phyloP scores from a whole-genome alignment of 2,113 vertebrate genomes.

The Aldabrachelys gigantea region DNA sequence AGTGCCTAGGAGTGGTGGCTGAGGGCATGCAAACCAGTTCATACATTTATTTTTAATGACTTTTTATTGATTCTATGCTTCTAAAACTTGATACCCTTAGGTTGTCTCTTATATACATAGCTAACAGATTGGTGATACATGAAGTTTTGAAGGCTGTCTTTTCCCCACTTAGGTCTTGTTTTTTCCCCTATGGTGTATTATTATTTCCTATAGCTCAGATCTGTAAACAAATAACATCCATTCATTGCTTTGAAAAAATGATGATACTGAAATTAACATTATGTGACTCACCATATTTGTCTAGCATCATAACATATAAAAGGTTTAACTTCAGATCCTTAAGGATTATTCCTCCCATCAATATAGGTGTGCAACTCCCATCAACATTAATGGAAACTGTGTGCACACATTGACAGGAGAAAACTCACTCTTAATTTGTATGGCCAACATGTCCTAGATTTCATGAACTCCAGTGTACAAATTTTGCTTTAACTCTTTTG shows the following conservation, averaged over 20 bases:
- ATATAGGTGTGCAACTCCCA: not conserved
- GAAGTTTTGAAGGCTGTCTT: not conserved
- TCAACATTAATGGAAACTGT: slow-evolving; percentile 25
- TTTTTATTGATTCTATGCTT: slow-evolving; percentile 81
- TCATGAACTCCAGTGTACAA: slow-evolving; percentile 9
- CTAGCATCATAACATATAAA: not conserved
- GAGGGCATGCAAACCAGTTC: slow-evolving; percentile 76
- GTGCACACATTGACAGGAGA: slow-evolving; percentile 19
- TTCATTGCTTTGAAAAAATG: slow-evolving; percentile 39
- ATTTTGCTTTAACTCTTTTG: not conserved
- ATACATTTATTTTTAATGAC: slow-evolving; percentile 84
- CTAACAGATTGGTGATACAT: slow-evolving; percentile 38
- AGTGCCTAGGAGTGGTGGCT: slow-evolving; percentile 75
- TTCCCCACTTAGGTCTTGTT: not conserved
- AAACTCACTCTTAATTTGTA: slow-evolving; percentile 52
- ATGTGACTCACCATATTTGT: slow-evolving; percentile 22
- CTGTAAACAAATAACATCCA: slow-evolving; percentile 37
- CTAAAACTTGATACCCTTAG: slow-evolving; percentile 76
- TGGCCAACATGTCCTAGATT: slow-evolving; percentile 19
- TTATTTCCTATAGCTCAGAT: slow-evolving; percentile 11
- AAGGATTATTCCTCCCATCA: slow-evolving; percentile 13
- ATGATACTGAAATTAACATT: slow-evolving; percentile 27
- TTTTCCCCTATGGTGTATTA: slow-evolving; percentile 1
- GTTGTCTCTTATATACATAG: slow-evolving; percentile 59
- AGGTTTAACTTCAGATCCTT: slow-evolving; percentile 47